phyloP scores from a whole-genome alignment of 1,140 invertebrate genomes.

The Drosophila malerkotliana region DNA sequence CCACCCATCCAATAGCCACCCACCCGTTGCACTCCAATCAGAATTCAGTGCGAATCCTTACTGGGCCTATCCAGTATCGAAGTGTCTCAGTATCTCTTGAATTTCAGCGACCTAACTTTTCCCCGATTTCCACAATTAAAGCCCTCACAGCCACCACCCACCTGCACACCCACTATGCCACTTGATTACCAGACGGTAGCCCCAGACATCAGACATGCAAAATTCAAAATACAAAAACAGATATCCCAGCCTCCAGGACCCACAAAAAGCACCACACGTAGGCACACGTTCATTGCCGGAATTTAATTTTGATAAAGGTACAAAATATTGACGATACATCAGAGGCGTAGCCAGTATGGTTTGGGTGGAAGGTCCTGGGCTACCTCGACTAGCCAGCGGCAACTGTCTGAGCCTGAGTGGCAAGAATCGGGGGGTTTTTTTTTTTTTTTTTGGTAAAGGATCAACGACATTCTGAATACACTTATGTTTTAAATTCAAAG shows the following conservation, averaged over 20 bases:
- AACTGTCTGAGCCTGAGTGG: slow-evolving; percentile 13
- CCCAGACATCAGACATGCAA: slow-evolving; percentile 55
- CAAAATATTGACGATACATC: slow-evolving; percentile 82
- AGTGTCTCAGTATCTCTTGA: not conserved
- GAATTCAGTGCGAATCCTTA: not conserved
- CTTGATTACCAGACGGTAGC: not conserved
- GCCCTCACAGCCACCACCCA: not conserved
- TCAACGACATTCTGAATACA: slow-evolving; percentile 2
- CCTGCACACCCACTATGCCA: not conserved
- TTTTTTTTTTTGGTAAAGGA: no score
- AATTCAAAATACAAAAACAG: slow-evolving; percentile 34
- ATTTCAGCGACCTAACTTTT: not conserved
- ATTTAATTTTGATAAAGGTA: slow-evolving; percentile 84
- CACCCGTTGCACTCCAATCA: slow-evolving; percentile 16
- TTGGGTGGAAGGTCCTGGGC: not conserved
- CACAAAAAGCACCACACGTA: slow-evolving; percentile 26
- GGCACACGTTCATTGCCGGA: slow-evolving; percentile 60
- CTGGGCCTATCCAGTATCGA: not conserved
- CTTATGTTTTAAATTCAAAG: not conserved
- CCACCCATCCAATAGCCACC: slow-evolving; percentile 1
- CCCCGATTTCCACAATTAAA: slow-evolving; percentile 25
- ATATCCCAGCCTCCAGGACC: not conserved
- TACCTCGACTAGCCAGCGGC: not conserved
- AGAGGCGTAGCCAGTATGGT: slow-evolving; percentile 20
- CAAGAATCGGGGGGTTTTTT: not conserved